Conservation (phyloP, 2,888 invertebrate genomes). For the Volucella zonaria region DNA sequence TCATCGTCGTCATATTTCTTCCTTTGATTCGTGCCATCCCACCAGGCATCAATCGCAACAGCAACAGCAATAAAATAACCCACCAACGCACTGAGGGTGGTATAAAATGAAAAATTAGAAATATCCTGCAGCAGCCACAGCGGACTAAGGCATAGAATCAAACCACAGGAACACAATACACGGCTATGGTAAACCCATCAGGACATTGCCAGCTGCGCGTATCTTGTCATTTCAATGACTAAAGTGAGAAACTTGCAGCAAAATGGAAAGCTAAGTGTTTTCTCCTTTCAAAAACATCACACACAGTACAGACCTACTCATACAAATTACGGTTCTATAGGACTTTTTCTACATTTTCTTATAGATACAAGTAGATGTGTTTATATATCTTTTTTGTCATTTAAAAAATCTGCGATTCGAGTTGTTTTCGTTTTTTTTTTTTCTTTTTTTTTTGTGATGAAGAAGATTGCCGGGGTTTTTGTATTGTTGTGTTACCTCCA, state of each 20-base stretch:
- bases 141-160: constrained; percentile 38
- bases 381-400: constrained; percentile 38
- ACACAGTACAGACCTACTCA: background rate
- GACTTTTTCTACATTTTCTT: too few relatives aligned
- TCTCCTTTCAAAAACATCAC: constrained; percentile 18
- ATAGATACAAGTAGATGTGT: background rate
- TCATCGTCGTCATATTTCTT: constrained; percentile 14
- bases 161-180: constrained; percentile 63
- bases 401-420: constrained; percentile 50
- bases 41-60: constrained; percentile 46
- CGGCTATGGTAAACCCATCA: constrained; percentile 62
- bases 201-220: constrained; percentile 51
- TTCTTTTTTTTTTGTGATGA: too few relatives aligned
- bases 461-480: constrained; percentile 41
- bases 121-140: constrained; percentile 56
- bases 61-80: constrained; percentile 21
- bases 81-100: constrained; percentile 29
- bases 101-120: constrained; percentile 20
- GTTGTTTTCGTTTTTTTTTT: constrained; percentile 1
- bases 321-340: too few relatives aligned
- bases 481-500: constrained; percentile 52
- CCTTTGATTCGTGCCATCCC: constrained; percentile 59
- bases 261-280: constrained; percentile 71
- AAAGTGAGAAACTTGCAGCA: constrained; percentile 51
- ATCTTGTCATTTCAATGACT: constrained; percentile 63